Evolutionary conservation across 2,797 vertebrate species (phyloP), one percentile per base, ranked within the genome.

Genomic region (Acipenser ruthenus): DNA sequence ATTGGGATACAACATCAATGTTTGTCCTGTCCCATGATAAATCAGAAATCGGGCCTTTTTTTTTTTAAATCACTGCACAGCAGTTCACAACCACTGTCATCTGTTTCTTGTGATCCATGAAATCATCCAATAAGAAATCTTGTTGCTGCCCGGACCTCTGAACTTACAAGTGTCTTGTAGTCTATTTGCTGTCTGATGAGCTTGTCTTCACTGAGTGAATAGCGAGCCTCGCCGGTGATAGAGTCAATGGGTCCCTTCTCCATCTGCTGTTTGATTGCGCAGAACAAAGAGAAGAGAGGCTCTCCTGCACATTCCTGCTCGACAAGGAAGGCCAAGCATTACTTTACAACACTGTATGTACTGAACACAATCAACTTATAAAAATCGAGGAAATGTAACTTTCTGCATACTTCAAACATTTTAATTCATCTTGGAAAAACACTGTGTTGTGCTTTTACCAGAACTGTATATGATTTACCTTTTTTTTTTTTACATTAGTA

Each of bases 251-350:
- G 96, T 2, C 96, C 96, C 74, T 99, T 99, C 83, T 99, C 96
- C 96, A 99, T 99, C 87, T 99, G 96, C 85, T 99, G 96, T 82
- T 99, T 99, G 88, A 99, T 98, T 83, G 96, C 94, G 69, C 95
- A 98, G 85, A 96, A 98, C 51, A 98, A 90, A 60, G 95, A 98
- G 84, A 97, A 98, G 37, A 99, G 92, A 13, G 95, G 96, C 69
- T 99, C 96, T 0, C 96, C 96, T 0, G 96, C 96, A 62, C 96
- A 99, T 71, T 99, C 96, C 96, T 99, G 82, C 4, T 0, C 6
- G n/a, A 64, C 7, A 11, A 12, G 48, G 12, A 11, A 37, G 49
- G 13, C 55, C 10, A 61, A 61, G 23, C 60, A 61, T 61, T 1
- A 61, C 60, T 37, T 37, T 37, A 37, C 37, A 37, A 37, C 37